Evolutionary conservation across 2,113 vertebrate genomes (phyloP).

Genomic region (Athene noctua): DNA sequence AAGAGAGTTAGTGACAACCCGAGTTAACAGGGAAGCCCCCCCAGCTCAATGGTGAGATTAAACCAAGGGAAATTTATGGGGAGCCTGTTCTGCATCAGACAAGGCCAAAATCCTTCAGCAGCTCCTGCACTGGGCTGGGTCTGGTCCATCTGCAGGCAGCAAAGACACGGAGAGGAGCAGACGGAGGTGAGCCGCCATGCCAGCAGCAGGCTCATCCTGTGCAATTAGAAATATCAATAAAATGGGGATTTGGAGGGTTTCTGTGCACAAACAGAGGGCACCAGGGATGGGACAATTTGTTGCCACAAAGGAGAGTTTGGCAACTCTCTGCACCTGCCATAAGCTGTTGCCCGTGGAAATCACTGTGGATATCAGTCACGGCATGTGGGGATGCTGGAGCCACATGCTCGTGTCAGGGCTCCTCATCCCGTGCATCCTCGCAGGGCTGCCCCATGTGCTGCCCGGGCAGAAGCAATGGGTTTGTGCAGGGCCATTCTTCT

Average conservation of each 20-base stretch:
- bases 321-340: fast-evolving
- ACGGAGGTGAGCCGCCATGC: fast-evolving
- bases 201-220: neutral
- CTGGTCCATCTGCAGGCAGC: neutral
- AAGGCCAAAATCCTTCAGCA: neutral
- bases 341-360: neutral
- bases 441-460: neutral
- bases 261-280: neutral
- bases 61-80: neutral
- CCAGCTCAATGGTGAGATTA: neutral
- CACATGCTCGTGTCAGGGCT: neutral
- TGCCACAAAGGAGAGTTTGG: neutral
- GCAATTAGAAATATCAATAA: neutral
- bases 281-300: neutral
- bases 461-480: neutral
- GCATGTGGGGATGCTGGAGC: neutral
- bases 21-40: neutral
- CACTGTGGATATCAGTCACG: neutral
- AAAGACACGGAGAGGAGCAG: neutral
- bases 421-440: neutral
- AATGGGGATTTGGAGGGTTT: neutral
- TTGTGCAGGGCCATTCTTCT: neutral
- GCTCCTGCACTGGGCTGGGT: fast-evolving
- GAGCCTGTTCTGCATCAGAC: neutral
- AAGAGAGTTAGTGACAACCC: neutral